Evolutionary conservation across 2,113 vertebrate genomes (phyloP), one percentile per base, ranked within the genome.

Genomic region (Arvicanthis niloticus): DNA sequence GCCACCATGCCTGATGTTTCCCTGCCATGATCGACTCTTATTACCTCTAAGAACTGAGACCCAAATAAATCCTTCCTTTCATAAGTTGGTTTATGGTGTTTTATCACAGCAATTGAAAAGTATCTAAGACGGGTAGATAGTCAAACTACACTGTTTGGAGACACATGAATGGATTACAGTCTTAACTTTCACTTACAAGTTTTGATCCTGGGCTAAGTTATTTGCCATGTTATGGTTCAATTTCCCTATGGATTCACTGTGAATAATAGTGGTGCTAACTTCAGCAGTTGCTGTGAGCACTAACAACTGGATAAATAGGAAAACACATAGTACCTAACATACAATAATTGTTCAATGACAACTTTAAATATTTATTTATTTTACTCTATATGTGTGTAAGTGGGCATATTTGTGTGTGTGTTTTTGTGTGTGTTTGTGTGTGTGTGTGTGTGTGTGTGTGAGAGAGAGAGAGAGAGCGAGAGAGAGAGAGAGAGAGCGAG

Each of bases 161-260:
- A 67, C 17, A 94, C 4, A 93, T 0, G 56, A 3, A 53, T 13
- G 16, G 37, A 31, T 42, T 88, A 34, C 78, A 85, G 58, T 72
- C 3, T 95, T 45, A 81, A 1, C 26, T 96, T 48, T 92, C 17
- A 65, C n/a, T 31, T 1, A 15, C 4, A 93, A 34, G 12, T 73
- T 75, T 95, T 90, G n/a, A 91, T 90, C 29, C 62, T 60, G 12
- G 29, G 12, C 0, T 24, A 77, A 60, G 17, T 70, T 88, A 90
- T 53, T 90, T 78, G 67, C 51, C 56, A 88, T 56, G 96, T 21
- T 87, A 11, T 76, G 31, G 16, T 75, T 95, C n/a, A 93, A 78
- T 26, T 92, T 51, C 26, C 7, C 51, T 24, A 11, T 72, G 12
- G 73, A 53, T 68, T 97, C 68, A 94, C 81, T 90, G 40, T n/a